Base-by-base conservation (phyloP, 2,797 vertebrate genomes). In the Mormyrops attenuatus region DNA sequence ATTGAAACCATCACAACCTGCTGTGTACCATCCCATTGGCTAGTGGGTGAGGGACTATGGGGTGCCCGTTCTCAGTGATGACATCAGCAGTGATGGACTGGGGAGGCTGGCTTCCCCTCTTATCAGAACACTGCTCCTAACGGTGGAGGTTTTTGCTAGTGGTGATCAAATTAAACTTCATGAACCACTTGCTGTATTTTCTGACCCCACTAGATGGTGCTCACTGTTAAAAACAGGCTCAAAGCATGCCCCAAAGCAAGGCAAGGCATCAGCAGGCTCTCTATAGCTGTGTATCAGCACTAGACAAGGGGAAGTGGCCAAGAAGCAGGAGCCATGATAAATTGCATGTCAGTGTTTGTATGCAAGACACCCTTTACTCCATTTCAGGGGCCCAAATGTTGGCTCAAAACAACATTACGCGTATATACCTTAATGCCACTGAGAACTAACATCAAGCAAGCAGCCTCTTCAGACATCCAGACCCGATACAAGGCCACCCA, bases 271-370 rank as follows among this genome's bases (percentile, higher is more conserved):
- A 94, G 94, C 94, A 94, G 93, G 94, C 92, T 93, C 93, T 93
- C 92, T 93, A 92, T 94, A 94, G 94, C 93, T 92, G 92, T 93
- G 94, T 95, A 94, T 95, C 93, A 94, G 92, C 90, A 92, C 94
- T 95, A 95, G 95, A 94, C 93, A 92, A 85, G 92, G 91, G 89
- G 93, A 93, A 93, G 85, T 93, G 91, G 1, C 85, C 49, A 49
- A 8, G 41, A 88, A 52, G 20, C 30, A 5, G 63, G 11, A 77
- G 26, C n/a, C n/a, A n/a, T 50, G 5, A 5, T 50, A 13, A 60
- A 60, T 57, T 60, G 8, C 53, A 53, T 52, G 41, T 52, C 44
- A 49, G 63, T 88, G 26, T 66, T 9, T 66, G 38, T 69, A 38
- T 66, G 47, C 8, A 15, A 47, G 22, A 26, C 30, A 26, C 66